Percentiles rank a stretch among this genome's conserved stretches.
phyloP scores from a whole-genome alignment of 1,140 invertebrate species.

The Orius laevigatus region DNA sequence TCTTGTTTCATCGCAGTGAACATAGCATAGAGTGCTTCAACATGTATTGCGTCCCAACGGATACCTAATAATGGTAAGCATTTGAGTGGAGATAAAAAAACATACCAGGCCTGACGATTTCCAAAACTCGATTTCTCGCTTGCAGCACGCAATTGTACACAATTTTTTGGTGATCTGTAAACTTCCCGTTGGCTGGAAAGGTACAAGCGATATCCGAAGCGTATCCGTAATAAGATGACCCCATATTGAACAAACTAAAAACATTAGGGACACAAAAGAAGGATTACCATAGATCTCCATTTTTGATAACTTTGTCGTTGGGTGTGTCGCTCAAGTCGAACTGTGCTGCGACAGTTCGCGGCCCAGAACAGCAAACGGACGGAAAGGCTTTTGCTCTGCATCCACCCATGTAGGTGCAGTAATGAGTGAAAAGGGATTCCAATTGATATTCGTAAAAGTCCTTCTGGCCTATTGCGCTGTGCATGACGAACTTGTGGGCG shows the following conservation, averaged over 20 bases:
- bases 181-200: slow-evolving; percentile 90
- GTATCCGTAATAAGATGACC: slow-evolving; percentile 93
- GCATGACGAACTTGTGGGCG: slow-evolving; percentile 74
- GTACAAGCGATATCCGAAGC: slow-evolving; percentile 93
- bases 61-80: slow-evolving; percentile 33
- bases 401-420: slow-evolving; percentile 63
- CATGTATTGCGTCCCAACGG: slow-evolving; percentile 87
- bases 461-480: slow-evolving; percentile 48
- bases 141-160: slow-evolving; percentile 87
- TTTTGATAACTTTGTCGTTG: slow-evolving; percentile 59
- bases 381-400: slow-evolving; percentile 81
- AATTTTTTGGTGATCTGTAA: slow-evolving; percentile 78
- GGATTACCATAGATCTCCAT: slow-evolving; percentile 76
- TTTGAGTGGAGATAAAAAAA: neutral
- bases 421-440: slow-evolving; percentile 73
- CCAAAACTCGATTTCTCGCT: slow-evolving; percentile 69
- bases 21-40: slow-evolving; percentile 62
- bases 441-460: slow-evolving; percentile 72
- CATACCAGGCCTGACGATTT: slow-evolving; percentile 59
- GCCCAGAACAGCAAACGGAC: slow-evolving; percentile 84
- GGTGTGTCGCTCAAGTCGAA: slow-evolving; percentile 94
- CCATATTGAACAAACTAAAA: slow-evolving; percentile 89
- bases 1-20: slow-evolving; percentile 55
- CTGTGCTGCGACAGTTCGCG: slow-evolving; percentile 77
- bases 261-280: neutral